Conservation (phyloP, 1,140 invertebrate species). For the Drosophila mayri region DNA sequence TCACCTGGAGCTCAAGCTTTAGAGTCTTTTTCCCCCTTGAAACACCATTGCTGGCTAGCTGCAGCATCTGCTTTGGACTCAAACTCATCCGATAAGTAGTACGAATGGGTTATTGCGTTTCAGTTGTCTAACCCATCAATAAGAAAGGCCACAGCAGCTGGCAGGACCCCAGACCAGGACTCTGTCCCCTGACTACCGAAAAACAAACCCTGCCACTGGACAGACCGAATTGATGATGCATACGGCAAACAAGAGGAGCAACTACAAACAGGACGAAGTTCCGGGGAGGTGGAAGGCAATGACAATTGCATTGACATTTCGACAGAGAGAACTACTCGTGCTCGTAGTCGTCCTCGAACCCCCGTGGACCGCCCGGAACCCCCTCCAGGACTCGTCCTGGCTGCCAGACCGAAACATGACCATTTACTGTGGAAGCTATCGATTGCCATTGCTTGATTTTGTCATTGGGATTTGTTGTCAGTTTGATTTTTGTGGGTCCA, state of each 20-base stretch:
- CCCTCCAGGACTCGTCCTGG: conserved; percentile 27
- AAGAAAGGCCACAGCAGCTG: conserved; percentile 55
- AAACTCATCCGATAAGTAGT: conserved; percentile 49
- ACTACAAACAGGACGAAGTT: conserved; percentile 21
- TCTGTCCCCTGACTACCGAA: conserved; percentile 7
- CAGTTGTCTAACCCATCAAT: conserved; percentile 66
- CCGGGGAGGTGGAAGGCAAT: conserved; percentile 34
- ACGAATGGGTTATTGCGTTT: conserved; percentile 70
- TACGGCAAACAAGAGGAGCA: conserved; percentile 65
- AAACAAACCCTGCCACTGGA: conserved; percentile 34
- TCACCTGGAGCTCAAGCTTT: neutral
- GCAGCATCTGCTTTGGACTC: conserved; percentile 4
- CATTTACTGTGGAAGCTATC: conserved; percentile 71
- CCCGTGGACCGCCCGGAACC: conserved; percentile 10
- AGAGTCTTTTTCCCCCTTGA: neutral
- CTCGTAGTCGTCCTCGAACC: conserved; percentile 12
- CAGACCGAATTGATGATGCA: conserved; percentile 76
- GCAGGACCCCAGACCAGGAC: neutral
- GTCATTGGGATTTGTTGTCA: conserved; percentile 82
- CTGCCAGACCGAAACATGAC: conserved; percentile 78
- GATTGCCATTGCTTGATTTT: conserved; percentile 81
- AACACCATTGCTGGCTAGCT: neutral
- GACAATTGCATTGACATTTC: conserved; percentile 80
- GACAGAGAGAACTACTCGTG: conserved; percentile 48
- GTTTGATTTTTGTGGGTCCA: conserved; percentile 71